These are phyloP conservation scores for Papilio aristodemus DNA, from an alignment of 1,140 invertebrate genomes.

Conservation along the genomic window DNA sequence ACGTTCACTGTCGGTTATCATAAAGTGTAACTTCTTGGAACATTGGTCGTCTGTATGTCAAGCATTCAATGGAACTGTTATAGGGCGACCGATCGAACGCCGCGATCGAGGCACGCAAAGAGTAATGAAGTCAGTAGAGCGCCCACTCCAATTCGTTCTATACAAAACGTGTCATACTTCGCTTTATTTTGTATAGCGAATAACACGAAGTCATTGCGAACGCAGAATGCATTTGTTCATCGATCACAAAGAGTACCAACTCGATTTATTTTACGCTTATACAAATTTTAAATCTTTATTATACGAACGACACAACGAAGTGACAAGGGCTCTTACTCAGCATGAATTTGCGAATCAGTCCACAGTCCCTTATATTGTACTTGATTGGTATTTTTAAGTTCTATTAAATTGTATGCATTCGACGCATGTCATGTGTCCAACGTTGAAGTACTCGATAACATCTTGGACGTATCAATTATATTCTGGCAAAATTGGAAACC, in stretches of 20 bases:
- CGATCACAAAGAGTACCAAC: conserved; percentile 21
- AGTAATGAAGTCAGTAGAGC: conserved; percentile 38
- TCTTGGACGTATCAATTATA: conserved; percentile 13
- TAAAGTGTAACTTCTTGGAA: conserved; percentile 43
- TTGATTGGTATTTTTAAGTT: conserved; percentile 32
- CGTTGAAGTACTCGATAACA: conserved; percentile 26
- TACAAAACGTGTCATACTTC: conserved; percentile 18
- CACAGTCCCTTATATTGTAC: conserved; percentile 27
- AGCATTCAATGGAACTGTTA: conserved; percentile 37
- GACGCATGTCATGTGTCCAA: conserved; percentile 10
- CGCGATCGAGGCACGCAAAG: conserved; percentile 34
- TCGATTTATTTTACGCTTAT: conserved; percentile 30
- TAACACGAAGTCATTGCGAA: conserved; percentile 29
- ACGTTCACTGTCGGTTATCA: conserved; percentile 40
- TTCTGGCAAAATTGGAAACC: conserved; percentile 4
- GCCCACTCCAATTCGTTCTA: conserved; percentile 21
- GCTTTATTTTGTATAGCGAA: conserved; percentile 20
- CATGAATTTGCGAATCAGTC: conserved; percentile 35
- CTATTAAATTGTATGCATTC: conserved; percentile 29
- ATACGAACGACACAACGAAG: conserved; percentile 28
- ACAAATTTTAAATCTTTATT: conserved; percentile 38
- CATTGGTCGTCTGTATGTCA: conserved; percentile 38
- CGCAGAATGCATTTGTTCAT: conserved; percentile 22
- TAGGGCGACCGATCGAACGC: conserved; percentile 34
- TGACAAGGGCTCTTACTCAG: conserved; percentile 36